These are phyloP conservation scores for Nemotelus pantherinus DNA, from an alignment of 2,888 invertebrate genomes.

Conservation along the genomic window DNA sequence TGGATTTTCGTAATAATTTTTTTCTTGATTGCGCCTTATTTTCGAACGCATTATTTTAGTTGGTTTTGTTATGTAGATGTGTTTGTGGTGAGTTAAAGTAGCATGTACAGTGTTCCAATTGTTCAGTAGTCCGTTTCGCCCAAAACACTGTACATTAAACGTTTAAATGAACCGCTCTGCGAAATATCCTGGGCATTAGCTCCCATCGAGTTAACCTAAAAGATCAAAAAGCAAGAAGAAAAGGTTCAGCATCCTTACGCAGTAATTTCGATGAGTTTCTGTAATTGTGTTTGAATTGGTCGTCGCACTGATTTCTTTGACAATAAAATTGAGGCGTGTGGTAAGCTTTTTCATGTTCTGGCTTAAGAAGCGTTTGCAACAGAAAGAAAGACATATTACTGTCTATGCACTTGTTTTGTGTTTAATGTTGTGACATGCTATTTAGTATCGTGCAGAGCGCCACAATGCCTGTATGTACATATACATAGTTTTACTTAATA, in stretches of 20 bases:
- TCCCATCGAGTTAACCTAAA: conserved; percentile 70
- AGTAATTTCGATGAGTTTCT: not conserved
- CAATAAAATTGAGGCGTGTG: no score
- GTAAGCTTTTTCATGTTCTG: no score
- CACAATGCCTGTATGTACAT: conserved; percentile 23
- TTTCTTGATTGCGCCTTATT: not conserved
- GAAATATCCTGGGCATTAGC: conserved; percentile 83
- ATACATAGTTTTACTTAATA: conserved; percentile 1
- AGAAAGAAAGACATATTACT: no score
- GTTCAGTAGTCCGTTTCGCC: conserved; percentile 76
- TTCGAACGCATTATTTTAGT: not conserved
- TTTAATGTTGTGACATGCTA: conserved; percentile 7
- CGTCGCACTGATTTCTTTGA: no score
- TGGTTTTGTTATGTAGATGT: not conserved
- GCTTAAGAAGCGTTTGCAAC: no score
- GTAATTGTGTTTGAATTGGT: no score
- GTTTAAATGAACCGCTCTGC: conserved; percentile 91
- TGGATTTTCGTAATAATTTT: not conserved
- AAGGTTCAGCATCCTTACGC: not conserved
- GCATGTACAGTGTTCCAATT: not conserved
- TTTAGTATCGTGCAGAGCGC: conserved; percentile 28
- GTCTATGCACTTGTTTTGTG: not conserved
- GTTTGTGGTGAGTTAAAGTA: not conserved
- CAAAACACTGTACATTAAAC: conserved; percentile 90
- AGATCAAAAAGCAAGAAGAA: not conserved